A percentile compares a stretch with the other conserved stretches of the same genome.
Evolutionary conservation across 2,797 vertebrate species (phyloP).

Genomic region (Sylvilagus floridanus): DNA sequence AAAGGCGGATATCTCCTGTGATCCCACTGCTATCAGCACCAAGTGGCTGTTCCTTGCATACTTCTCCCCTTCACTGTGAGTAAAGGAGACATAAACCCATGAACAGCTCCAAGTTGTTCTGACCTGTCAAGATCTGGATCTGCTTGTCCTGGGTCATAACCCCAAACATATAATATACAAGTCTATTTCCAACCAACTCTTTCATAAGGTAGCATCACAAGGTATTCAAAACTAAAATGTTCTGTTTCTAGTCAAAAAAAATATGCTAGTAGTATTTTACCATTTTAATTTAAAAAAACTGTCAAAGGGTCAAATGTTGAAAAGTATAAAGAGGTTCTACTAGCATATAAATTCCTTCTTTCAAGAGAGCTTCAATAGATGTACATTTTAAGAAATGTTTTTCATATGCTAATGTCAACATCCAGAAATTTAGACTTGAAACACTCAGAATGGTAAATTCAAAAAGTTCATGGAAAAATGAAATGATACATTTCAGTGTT

Average conservation of each 20-base stretch:
- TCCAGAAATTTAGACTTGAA: background rate
- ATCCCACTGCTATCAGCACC: no score
- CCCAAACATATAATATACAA: background rate
- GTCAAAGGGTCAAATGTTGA: background rate
- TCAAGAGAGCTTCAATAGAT: background rate
- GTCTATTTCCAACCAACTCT: background rate
- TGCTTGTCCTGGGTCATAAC: no score
- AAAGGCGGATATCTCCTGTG: no score
- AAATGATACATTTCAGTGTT: no score
- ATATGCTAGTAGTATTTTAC: background rate
- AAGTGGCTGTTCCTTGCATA: no score
- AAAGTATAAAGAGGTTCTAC: background rate
- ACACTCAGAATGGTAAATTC: background rate
- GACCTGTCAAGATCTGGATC: no score
- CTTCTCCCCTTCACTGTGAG: no score
- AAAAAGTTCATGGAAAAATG: no score
- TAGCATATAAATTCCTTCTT: constrained; percentile 7
- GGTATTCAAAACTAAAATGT: background rate
- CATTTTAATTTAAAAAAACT: constrained; percentile 24
- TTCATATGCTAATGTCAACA: constrained; percentile 14
- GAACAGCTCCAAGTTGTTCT: no score
- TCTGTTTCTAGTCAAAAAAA: background rate
- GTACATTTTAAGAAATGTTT: background rate
- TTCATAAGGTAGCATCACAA: constrained; percentile 44
- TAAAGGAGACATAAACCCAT: no score